These are phyloP conservation scores for Phasia obesa DNA, from an alignment of 2,888 invertebrate genomes.

Conservation along the genomic window DNA sequence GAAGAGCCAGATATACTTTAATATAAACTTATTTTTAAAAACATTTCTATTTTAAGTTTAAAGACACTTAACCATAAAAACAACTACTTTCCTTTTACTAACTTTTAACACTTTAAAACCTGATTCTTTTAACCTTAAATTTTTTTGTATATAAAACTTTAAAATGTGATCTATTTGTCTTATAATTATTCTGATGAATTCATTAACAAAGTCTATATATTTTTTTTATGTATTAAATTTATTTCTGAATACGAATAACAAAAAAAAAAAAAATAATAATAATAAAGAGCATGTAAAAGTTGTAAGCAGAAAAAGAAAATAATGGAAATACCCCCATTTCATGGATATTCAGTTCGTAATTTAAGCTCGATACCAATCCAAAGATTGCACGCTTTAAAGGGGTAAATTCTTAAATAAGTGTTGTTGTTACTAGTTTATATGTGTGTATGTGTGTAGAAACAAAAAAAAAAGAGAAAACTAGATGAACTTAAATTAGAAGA, in stretches of 20 bases:
- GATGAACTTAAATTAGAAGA: neutral
- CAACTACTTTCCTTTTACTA: neutral
- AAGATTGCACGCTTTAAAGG: conserved; percentile 81
- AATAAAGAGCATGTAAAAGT: conserved; percentile 82
- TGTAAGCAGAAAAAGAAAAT: conserved; percentile 81
- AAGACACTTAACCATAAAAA: neutral
- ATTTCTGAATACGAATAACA: conserved; percentile 18
- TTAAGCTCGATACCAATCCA: conserved; percentile 79
- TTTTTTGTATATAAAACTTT: neutral
- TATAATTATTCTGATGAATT: neutral
- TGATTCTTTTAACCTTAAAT: neutral
- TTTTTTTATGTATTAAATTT: conserved; percentile 25
- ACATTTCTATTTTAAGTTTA: neutral
- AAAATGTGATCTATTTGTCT: neutral
- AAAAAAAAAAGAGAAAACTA: neutral
- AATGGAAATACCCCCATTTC: conserved; percentile 82
- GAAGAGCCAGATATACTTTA: no score
- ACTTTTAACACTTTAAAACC: neutral
- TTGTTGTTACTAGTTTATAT: conserved; percentile 5
- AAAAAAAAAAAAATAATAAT: conserved; percentile 11
- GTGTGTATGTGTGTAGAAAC: conserved; percentile 40
- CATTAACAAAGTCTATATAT: conserved; percentile 2
- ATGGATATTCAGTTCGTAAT: conserved; percentile 82
- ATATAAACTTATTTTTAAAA: no score
- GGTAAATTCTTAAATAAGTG: conserved; percentile 75